Base-by-base conservation (phyloP, 2,113 vertebrate species). In the Lonchura striata region DNA sequence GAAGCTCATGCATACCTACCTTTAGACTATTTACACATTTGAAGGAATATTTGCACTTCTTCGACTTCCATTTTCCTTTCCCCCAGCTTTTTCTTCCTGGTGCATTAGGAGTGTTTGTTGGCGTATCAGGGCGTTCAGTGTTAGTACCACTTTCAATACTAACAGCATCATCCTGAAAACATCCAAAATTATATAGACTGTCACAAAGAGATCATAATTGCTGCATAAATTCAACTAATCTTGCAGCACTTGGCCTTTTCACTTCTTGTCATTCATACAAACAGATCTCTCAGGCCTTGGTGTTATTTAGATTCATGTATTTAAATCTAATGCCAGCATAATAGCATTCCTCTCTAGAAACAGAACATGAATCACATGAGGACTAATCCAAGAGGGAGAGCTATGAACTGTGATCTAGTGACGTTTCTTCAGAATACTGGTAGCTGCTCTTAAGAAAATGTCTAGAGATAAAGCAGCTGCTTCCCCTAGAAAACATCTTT, bases 21-120 rank as follows among this genome's bases (percentile, higher is more conserved):
- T 98, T 98, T 72, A 99, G 97, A 87, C 99, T 99, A 98, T 99
- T 99, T 87, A 99, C 99, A 97, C 99, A 99, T 96, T 99, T 99
- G 96, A 99, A 99, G 72, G 99, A 99, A 88, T 99, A 99, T 98
- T 99, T 98, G 98, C 99, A 99, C 96, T 99, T 99, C 97, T 99
- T 99, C n/a, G 99, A 99, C 93, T 99, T 99, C 99, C 99, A 99
- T 93, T 99, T 99, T 95, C 99, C 99, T 97, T 99, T 99, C 28
- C 99, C 99, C 99, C 99, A 99, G 96, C 99, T 99, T 96, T 99
- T 99, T n/a, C 99, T 99, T 93, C 99, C 99, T 0, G 99, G 99
- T 3, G 99, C 99, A 41, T 98, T 99, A 71, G 99, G 98, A 1
- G 99, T 99, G 97, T 99, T 99, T n/a, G 99, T 99, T 63, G 99